A percentile compares a stretch with the other conserved stretches of the same genome.
Conservation (phyloP, 2,888 invertebrate species). For the Oxycera nigricornis region DNA sequence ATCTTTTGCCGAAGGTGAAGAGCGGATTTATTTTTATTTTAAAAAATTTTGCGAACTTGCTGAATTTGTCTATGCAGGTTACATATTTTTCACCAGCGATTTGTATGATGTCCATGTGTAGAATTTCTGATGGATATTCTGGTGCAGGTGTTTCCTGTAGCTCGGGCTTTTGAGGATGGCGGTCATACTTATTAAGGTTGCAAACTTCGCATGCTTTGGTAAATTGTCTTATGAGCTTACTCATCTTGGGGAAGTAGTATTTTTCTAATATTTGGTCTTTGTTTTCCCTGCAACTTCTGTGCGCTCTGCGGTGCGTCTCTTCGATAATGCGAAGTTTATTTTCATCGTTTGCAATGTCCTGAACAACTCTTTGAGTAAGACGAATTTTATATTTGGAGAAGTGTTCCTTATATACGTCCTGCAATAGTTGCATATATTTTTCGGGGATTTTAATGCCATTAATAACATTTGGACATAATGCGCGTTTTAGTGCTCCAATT, state of each 20-base stretch:
- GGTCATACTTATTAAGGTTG: conserved; percentile 5
- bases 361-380: not conserved
- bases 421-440: not conserved
- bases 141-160: conserved; percentile 15
- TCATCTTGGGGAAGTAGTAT: not conserved
- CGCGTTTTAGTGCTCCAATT: not conserved
- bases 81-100: conserved; percentile 1
- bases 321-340: not conserved
- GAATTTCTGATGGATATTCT: not conserved
- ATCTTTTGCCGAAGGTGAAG: conserved; percentile 43
- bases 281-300: not conserved
- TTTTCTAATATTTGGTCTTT: not conserved
- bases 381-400: conserved; percentile 4
- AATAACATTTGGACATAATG: not conserved
- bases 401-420: not conserved
- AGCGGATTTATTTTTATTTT: conserved; percentile 37
- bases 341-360: not conserved
- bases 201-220: not conserved
- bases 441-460: conserved; percentile 3
- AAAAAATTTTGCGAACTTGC: conserved; percentile 1
- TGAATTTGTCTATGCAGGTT: not conserved
- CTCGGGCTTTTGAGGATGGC: not conserved
- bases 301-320: not conserved
- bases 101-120: not conserved
- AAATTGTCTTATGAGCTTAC: not conserved